Evolutionary conservation across 2,888 invertebrate genomes (phyloP).

Genomic region (Phrixothrix hirtus): DNA sequence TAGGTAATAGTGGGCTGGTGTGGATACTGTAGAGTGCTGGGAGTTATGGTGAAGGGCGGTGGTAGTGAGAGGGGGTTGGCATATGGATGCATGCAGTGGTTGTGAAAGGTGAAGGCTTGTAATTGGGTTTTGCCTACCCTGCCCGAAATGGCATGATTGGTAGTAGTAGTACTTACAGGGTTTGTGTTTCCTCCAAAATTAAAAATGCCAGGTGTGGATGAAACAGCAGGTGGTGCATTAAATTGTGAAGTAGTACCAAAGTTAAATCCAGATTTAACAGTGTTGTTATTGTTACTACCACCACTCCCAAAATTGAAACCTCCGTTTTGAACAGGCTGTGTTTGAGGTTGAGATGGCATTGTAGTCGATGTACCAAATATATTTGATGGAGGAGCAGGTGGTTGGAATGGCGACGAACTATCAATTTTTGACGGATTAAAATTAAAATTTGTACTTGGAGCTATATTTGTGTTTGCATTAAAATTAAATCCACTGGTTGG

Average conservation of each 20-base stretch:
- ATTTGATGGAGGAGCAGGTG: conserved; percentile 38
- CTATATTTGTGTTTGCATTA: conserved; percentile 38
- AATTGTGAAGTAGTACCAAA: conserved; percentile 41
- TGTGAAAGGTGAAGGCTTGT: too few species aligned
- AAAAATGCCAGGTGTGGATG: conserved; percentile 42
- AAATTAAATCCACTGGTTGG: conserved; percentile 39
- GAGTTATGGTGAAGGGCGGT: too few species aligned
- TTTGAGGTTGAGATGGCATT: conserved; percentile 16
- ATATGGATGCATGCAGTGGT: too few species aligned
- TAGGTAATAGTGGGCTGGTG: too few species aligned
- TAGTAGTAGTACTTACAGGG: conserved; percentile 43
- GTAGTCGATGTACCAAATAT: conserved; percentile 28
- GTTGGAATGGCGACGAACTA: conserved; percentile 17
- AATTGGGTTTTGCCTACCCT: too few species aligned
- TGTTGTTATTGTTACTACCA: conserved; percentile 35
- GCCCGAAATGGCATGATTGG: too few species aligned
- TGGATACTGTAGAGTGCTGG: too few species aligned
- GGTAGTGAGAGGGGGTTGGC: too few species aligned
- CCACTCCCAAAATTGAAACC: conserved; percentile 47
- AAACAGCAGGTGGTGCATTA: conserved; percentile 8
- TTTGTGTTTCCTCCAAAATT: conserved; percentile 46
- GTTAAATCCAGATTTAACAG: conserved; percentile 42
- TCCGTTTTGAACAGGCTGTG: conserved; percentile 39
- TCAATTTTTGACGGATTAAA: conserved; percentile 21
- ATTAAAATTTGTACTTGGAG: conserved; percentile 40